Evolutionary conservation across 2,113 vertebrate species (phyloP).

Genomic region (Corythornis madagascariensis): DNA sequence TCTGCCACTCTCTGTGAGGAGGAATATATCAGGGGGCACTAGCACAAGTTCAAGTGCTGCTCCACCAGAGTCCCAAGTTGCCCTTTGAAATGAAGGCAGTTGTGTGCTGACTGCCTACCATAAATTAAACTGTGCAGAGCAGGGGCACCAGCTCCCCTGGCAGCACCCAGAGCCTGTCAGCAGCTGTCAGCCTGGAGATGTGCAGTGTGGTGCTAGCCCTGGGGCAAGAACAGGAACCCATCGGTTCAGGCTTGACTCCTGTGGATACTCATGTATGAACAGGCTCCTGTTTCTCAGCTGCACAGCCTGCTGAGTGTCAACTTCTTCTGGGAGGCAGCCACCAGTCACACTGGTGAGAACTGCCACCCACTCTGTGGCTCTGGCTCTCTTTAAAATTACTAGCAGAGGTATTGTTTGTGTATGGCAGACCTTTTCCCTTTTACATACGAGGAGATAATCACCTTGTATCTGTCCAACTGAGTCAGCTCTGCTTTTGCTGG

Average conservation of each 20-base stretch:
- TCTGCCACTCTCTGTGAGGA: not conserved
- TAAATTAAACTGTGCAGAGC: not conserved
- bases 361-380: not conserved
- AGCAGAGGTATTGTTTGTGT: not conserved
- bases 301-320: not conserved
- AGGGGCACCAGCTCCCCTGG: not conserved
- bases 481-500: not conserved
- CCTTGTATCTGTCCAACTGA: not conserved
- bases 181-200: not conserved
- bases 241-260: not conserved
- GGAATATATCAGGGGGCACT: not conserved
- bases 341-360: not conserved
- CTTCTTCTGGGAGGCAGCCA: not conserved
- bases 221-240: not conserved
- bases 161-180: not conserved
- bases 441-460: not conserved
- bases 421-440: not conserved
- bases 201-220: accelerated
- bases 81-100: not conserved
- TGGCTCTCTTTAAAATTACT: not conserved
- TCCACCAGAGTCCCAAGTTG: not conserved
- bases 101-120: not conserved
- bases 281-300: not conserved
- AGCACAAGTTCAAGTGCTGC: not conserved
- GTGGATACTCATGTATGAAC: not conserved